These are phyloP conservation scores for Oryzias melastigma DNA, from an alignment of 2,113 vertebrate genomes.

Conservation along the genomic window DNA sequence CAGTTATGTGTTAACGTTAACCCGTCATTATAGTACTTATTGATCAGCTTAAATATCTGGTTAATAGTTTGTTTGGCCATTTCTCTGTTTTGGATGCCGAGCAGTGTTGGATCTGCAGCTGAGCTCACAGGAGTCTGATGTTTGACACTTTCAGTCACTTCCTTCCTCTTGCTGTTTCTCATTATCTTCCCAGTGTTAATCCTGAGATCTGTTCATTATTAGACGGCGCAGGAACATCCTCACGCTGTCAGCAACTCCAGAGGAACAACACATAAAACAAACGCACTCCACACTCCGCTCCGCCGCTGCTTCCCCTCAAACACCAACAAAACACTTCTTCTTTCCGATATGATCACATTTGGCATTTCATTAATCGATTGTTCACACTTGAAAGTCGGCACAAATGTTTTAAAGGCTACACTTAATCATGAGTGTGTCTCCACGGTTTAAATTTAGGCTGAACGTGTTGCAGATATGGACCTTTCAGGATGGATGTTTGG, in stretches of 20 bases:
- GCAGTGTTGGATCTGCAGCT: constrained; percentile 10
- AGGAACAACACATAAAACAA: constrained; percentile 33
- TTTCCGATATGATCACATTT: constrained; percentile 38
- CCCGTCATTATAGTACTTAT: neutral
- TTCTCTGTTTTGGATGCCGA: constrained; percentile 3
- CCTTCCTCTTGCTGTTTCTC: constrained; percentile 34
- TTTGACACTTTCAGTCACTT: constrained; percentile 24
- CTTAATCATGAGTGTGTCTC: constrained; percentile 3
- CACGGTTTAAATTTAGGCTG: constrained; percentile 14
- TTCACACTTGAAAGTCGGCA: constrained; percentile 33
- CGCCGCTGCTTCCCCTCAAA: constrained; percentile 24
- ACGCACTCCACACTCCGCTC: constrained; percentile 1
- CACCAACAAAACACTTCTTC: constrained; percentile 13
- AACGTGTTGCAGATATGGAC: constrained; percentile 13
- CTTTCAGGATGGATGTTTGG: constrained; percentile 24
- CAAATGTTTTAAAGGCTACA: constrained; percentile 17
- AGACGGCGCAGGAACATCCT: constrained; percentile 49
- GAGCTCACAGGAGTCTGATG: constrained; percentile 19
- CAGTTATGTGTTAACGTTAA: neutral
- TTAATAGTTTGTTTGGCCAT: neutral
- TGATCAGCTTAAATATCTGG: neutral
- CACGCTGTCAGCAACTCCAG: constrained; percentile 55
- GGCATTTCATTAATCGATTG: constrained; percentile 40
- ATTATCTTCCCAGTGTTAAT: constrained; percentile 52
- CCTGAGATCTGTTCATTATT: constrained; percentile 54